A percentile compares a stretch with the other conserved stretches of the same genome.
Conservation (phyloP, 1,140 invertebrate species). For the Scaptomyza graminum region DNA sequence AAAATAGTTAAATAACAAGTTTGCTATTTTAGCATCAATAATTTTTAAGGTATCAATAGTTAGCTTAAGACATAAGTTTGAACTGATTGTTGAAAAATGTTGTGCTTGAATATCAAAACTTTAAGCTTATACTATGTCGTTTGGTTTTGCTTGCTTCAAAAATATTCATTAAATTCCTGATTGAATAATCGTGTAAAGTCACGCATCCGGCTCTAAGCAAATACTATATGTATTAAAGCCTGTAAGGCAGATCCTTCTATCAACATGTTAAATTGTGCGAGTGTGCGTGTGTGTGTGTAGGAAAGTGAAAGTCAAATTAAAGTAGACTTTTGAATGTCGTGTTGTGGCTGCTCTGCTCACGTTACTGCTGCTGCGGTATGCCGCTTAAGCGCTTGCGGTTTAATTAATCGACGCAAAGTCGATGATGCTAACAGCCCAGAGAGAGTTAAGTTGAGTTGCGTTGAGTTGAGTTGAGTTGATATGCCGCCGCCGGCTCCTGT, state of each 20-base stretch:
- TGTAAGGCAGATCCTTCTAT: conserved; percentile 10
- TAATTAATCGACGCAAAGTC: conserved; percentile 76
- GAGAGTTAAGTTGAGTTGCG: no score
- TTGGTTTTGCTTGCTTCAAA: no score
- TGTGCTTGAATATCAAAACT: no score
- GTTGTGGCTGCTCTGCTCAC: conserved; percentile 31
- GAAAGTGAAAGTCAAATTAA: conserved; percentile 73
- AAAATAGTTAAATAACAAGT: no score
- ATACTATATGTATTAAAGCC: background rate
- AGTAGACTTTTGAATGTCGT: conserved; percentile 62
- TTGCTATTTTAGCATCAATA: no score
- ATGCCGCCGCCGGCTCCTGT: background rate
- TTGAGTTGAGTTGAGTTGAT: background rate
- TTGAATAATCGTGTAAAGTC: no score
- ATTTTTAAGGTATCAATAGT: no score
- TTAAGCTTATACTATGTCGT: no score
- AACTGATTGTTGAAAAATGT: no score
- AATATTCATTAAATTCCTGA: no score
- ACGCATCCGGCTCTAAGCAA: no score
- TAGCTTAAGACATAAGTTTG: no score
- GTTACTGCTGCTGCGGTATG: conserved; percentile 50
- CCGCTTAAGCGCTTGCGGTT: conserved; percentile 77
- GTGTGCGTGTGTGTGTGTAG: conserved; percentile 14
- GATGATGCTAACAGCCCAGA: conserved; percentile 7
- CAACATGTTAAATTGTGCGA: background rate